Base-by-base conservation (phyloP, 2,113 vertebrate genomes). In the Dicentrarchus labrax region DNA sequence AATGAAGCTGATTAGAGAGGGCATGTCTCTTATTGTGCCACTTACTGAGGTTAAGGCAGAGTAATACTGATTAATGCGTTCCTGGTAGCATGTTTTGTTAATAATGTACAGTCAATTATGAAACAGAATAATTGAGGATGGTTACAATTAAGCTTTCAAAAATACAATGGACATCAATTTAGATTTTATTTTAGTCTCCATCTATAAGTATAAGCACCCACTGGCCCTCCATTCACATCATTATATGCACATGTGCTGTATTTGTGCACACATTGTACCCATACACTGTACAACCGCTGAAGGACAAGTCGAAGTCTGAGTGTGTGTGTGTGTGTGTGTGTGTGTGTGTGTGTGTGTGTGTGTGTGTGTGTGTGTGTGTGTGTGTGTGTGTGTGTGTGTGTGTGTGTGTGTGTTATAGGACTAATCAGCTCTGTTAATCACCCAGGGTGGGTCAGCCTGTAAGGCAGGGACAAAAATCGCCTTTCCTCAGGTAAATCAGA, bases 1-100 rank as follows among this genome's bases (percentile, higher is more conserved):
- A 93, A 93, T 92, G 91, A 89, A 65, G 85, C 87, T 93, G 94
- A 93, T 94, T 93, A 93, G 86, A 87, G 82, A 89, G 93, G 91
- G 90, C 93, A 90, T 81, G 94, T 90, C 89, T 93, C 85, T 92
- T 91, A 92, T 94, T 94, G 92, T 91, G 91, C 78, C 91, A 89
- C 84, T 91, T 91, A 89, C 88, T 61, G 89, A 87, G 94, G 92
- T 93, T 94, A 91, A 93, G 84, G 88, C 76, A 81, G 85, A 88
- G 87, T 92, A 89, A 94, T 92, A 78, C 84, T 89, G 89, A 93
- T 93, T 90, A 92, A 94, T 92, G 86, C 43, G 19, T 80, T 84
- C 86, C 74, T 84, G 88, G 75, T 86, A 56, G 76, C 73, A n/a
- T 72, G 54, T 83, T 94, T 80, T 90, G 91, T 87, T 94, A 87